Base-by-base conservation (phyloP, 35 echinoderm and acorn worm species). In the Heliocidaris erythrogramma region DNA sequence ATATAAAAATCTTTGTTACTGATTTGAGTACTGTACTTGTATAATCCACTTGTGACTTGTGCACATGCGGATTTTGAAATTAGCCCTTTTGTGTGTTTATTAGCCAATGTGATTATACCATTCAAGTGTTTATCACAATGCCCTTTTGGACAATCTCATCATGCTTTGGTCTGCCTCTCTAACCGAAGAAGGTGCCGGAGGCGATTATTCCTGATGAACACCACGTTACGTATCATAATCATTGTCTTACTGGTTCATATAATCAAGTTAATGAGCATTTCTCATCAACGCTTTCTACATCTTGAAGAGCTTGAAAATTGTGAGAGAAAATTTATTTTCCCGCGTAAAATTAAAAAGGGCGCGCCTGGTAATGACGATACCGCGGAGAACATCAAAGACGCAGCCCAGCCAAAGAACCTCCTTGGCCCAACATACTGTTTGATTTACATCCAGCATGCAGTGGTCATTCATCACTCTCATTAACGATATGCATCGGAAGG, bases 401-500 rank as follows among this genome's bases (percentile, higher is more conserved):
- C 5, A 71, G 61, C 61, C 27, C n/a, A n/a, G n/a, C n/a, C n/a
- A n/a, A n/a, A n/a, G n/a, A n/a, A n/a, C n/a, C n/a, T n/a, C n/a
- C n/a, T n/a, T n/a, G n/a, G n/a, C n/a, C n/a, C 5, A 78, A 78
- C 21, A 78, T 78, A 78, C 65, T 29, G 65, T n/a, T 78, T 78
- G 65, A 78, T 78, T 78, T 27, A 78, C 27, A 78, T 78, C 65
- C 27, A 27, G 65, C 65, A 18, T 78, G 21, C 65, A 78, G 18
- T 78, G 65, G 65, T 27, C 65, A 78, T 78, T 78, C 65, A 78
- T 78, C 65, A 78, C 27, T 78, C 65, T 78, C 65, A 78, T 78
- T 78, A 78, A 78, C 65, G 65, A 78, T 78, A 24, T 27, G 8
- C 17, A 78, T 78, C 21, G 21, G 21, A 78, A n/a, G 65, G 7